A percentile compares a stretch with the other conserved stretches of the same genome.
These are phyloP conservation scores for Tangara arthus DNA, from an alignment of 2,797 vertebrate species.

Conservation along the genomic window DNA sequence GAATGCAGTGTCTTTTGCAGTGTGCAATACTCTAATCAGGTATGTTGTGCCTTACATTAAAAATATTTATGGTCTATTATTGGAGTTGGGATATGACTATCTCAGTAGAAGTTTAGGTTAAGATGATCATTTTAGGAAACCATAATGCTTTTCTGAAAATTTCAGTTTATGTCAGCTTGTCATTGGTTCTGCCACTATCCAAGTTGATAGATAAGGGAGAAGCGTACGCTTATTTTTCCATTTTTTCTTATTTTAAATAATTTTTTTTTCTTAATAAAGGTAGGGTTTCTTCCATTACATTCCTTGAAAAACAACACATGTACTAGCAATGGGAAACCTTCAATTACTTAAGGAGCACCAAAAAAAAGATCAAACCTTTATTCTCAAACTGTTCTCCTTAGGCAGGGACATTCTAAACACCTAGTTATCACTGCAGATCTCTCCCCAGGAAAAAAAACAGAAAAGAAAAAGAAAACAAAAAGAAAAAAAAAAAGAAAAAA, in stretches of 20 bases:
- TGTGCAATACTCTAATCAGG: neutral
- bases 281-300: accelerated
- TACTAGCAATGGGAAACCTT: neutral
- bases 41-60: neutral
- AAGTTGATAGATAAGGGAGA: neutral
- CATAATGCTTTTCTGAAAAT: neutral
- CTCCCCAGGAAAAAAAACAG: neutral
- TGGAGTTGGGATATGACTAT: neutral
- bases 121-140: neutral
- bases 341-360: neutral
- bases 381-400: neutral
- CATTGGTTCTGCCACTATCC: neutral
- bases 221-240: neutral
- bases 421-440: neutral
- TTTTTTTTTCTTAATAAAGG: neutral
- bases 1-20: neutral
- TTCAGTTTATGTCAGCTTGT: neutral
- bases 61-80: neutral
- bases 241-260: neutral
- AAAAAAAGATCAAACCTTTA: neutral
- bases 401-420: neutral
- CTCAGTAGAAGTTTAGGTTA: neutral
- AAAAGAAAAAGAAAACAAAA: no score
- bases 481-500: no score
- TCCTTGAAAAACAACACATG: neutral